phyloP scores from a whole-genome alignment of 2,113 vertebrate species.

The Tor tambroides region DNA sequence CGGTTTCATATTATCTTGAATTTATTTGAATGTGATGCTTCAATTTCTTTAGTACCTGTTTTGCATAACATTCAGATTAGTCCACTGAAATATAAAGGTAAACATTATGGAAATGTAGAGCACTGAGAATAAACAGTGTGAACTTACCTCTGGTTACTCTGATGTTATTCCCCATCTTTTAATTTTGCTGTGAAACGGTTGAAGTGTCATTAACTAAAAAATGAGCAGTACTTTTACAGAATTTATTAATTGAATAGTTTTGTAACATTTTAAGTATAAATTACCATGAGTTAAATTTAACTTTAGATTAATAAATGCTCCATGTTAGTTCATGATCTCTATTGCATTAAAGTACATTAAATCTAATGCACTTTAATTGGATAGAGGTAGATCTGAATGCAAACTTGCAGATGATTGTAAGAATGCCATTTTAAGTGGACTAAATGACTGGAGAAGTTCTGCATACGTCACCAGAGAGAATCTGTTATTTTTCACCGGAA shows the following conservation, averaged over 20 bases:
- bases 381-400: too few relatives aligned
- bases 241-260: not conserved
- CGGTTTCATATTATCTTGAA: not conserved
- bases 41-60: not conserved
- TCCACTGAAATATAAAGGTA: conserved; percentile 4
- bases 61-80: conserved; percentile 13
- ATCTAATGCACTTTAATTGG: too few relatives aligned
- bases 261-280: not conserved
- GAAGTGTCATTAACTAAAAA: not conserved
- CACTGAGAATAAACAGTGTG: not conserved
- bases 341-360: not conserved
- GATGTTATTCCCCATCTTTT: not conserved
- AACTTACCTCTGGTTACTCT: not conserved
- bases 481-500: too few relatives aligned
- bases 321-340: not conserved
- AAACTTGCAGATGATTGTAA: too few relatives aligned
- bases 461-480: too few relatives aligned
- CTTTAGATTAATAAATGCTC: too few relatives aligned
- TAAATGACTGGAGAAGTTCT: too few relatives aligned
- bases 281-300: not conserved
- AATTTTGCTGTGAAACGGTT: not conserved
- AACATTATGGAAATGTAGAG: conserved; percentile 12
- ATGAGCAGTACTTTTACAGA: not conserved
- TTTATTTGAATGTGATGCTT: not conserved
- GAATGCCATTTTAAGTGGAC: too few relatives aligned